A percentile compares a stretch with the other conserved stretches of the same genome.
Conservation (phyloP, 2,113 vertebrate genomes). For the Pavo muticus region DNA sequence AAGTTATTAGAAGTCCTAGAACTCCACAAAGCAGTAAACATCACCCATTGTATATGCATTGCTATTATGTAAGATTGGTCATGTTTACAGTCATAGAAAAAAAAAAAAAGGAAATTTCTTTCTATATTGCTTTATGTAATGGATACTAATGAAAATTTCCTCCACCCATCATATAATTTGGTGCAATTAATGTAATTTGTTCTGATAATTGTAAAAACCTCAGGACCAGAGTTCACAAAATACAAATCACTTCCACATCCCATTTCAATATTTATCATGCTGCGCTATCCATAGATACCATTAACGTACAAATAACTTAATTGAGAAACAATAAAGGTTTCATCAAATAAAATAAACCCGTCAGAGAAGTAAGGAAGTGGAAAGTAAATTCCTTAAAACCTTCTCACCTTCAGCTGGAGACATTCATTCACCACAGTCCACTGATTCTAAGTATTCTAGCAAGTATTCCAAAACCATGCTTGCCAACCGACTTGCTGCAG, state of each 20-base stretch:
- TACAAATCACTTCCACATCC: conserved; percentile 53
- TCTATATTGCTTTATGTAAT: conserved; percentile 42
- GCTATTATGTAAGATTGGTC: conserved; percentile 21
- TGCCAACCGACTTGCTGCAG: not conserved
- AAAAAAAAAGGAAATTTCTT: conserved; percentile 14
- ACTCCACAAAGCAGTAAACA: not conserved
- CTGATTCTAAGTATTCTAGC: not conserved
- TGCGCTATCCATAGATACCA: not conserved
- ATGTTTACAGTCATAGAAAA: conserved; percentile 40
- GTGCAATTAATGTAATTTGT: conserved; percentile 68
- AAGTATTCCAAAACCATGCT: not conserved
- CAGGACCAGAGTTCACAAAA: conserved; percentile 50
- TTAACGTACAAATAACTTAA: conserved; percentile 9
- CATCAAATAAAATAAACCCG: not conserved
- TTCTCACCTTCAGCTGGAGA: not conserved
- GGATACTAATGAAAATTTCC: conserved; percentile 68
- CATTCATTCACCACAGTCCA: not conserved
- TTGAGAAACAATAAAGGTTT: conserved; percentile 7
- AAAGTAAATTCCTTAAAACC: not conserved
- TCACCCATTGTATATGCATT: not conserved
- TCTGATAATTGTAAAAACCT: conserved; percentile 58
- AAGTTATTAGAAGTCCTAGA: not conserved
- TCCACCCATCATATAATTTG: conserved; percentile 54
- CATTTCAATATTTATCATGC: conserved; percentile 57
- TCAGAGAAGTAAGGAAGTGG: not conserved